phyloP scores from a whole-genome alignment of 2,888 invertebrate species.

The Nemapogon koenigi region DNA sequence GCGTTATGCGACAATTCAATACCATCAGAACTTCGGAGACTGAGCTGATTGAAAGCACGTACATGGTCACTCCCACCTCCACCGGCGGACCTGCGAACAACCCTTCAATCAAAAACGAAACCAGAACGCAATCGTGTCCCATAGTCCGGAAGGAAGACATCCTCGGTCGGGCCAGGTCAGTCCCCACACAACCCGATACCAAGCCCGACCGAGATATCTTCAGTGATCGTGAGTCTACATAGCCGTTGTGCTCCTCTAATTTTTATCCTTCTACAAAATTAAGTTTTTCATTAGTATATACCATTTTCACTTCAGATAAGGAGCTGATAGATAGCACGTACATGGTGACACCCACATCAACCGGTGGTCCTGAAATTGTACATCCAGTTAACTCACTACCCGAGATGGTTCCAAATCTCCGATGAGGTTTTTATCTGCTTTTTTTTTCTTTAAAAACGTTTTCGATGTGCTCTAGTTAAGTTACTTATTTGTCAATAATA shows the following conservation, averaged over 20 bases:
- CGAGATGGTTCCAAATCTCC: constrained; percentile 98
- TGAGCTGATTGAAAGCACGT: constrained; percentile 97
- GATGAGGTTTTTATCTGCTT: no score
- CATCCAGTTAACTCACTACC: constrained; percentile 74
- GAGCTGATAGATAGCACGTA: constrained; percentile 84
- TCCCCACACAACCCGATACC: constrained; percentile 6
- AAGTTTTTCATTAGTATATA: constrained; percentile 32
- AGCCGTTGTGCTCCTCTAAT: constrained; percentile 1
- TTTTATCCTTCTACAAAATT: constrained; percentile 4
- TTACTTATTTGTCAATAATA: no score
- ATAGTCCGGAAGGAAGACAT: constrained; percentile 13
- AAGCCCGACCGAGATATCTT: constrained; percentile 28
- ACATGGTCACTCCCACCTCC: constrained; percentile 97
- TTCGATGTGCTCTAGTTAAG: no score
- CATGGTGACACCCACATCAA: constrained; percentile 82
- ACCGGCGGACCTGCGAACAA: constrained; percentile 92
- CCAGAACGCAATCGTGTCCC: constrained; percentile 29
- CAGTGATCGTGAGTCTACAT: constrained; percentile 3
- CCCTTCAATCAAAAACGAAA: constrained; percentile 47
- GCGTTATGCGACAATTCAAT: constrained; percentile 35
- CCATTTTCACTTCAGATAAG: constrained; percentile 85
- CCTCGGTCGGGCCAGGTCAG: constrained; percentile 29
- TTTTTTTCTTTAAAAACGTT: no score
- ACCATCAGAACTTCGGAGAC: constrained; percentile 99
- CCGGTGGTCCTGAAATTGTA: constrained; percentile 73